Evolutionary conservation across 2,797 vertebrate species (phyloP), one percentile per base, ranked within the genome.

Genomic region (Danionella dracula): DNA sequence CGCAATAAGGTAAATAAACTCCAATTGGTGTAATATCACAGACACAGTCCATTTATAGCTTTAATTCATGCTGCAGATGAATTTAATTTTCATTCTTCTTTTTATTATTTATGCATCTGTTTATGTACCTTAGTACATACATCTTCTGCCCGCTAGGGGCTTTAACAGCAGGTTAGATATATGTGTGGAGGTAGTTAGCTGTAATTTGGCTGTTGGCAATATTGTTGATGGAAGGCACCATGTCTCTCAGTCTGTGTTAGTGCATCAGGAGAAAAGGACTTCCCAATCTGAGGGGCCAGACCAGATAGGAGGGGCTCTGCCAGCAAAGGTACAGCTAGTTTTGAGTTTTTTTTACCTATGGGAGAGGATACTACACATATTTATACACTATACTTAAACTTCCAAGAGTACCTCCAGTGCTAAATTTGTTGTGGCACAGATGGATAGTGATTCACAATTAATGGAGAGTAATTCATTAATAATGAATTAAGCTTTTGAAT

Each of bases 1-100:
- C 92, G 93, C 86, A 95, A 93, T 92, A 97, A 96, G 93, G 93
- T 94, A 87, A 89, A 89, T 83, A 42, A 49, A 32, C 37, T n/a
- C 45, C 21, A 27, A 48, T 11, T 42, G 21, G 41, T 17, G 7
- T 6, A 13, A 23, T 38, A 21, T 54, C 48, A 66, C 32, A 51
- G 20, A 38, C 19, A 48, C 13, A 68, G 42, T 55, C 37, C 57
- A 60, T 75, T 49, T 60, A 49, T 42, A 66, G 31, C 55, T 51
- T 29, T 32, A 9, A 49, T 54, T 29, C 45, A 31, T 40, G 49
- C 60, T 51, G 40, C 56, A 35, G n/a, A 59, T 57, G 37, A 40
- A 50, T 67, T 54, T 53, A 42, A 41, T 62, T 44, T 41, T 27
- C 3, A 27, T 27, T 27, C 23, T 27, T 27, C 23, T 27, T 27